These are phyloP conservation scores for Hycleus cichorii DNA, from an alignment of 1,140 invertebrate genomes.

Conservation along the genomic window DNA sequence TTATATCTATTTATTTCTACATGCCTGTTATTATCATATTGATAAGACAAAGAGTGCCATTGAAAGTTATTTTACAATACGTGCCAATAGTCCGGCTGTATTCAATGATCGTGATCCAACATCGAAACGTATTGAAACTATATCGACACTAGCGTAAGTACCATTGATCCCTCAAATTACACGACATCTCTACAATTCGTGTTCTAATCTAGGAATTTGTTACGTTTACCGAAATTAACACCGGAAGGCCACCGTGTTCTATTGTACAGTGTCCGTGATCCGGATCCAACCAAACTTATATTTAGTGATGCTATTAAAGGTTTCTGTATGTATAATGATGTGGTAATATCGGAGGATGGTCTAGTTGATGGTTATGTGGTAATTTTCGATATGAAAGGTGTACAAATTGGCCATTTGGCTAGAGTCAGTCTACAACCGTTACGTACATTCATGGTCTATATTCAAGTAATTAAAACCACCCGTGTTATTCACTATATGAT, in stretches of 20 bases:
- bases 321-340: constrained; percentile 60
- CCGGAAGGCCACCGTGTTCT: constrained; percentile 54
- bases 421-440: constrained; percentile 51
- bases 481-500: not conserved
- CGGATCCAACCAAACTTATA: constrained; percentile 52
- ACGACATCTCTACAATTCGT: too few relatives aligned
- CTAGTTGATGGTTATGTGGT: constrained; percentile 54
- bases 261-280: constrained; percentile 50
- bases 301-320: constrained; percentile 52
- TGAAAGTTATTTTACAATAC: constrained; percentile 51
- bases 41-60: constrained; percentile 52
- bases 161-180: not conserved
- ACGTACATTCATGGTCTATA: constrained; percentile 55
- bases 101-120: constrained; percentile 48
- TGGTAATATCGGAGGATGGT: constrained; percentile 53
- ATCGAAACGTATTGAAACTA: constrained; percentile 42
- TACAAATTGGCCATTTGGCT: constrained; percentile 52
- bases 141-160: constrained; percentile 48
- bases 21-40: constrained; percentile 51
- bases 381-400: constrained; percentile 60
- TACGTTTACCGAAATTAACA: constrained; percentile 46
- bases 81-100: constrained; percentile 46
- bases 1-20: constrained; percentile 50
- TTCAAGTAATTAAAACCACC: constrained; percentile 46
- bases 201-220: constrained; percentile 39